These are phyloP conservation scores for Phyllotreta striolata DNA, from an alignment of 2,888 invertebrate genomes.

Conservation along the genomic window DNA sequence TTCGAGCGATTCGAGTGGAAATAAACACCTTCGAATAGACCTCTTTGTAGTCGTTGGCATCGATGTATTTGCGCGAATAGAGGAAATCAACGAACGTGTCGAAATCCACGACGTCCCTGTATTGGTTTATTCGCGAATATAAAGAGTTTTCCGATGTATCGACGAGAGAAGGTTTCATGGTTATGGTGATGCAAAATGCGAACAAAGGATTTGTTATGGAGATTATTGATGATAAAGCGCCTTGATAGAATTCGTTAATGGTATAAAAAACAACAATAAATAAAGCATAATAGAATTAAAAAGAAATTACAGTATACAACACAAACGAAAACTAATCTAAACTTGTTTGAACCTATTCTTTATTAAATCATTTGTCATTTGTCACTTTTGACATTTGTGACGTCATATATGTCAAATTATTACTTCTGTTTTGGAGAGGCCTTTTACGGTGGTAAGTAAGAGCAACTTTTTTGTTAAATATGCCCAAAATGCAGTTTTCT, in stretches of 20 bases:
- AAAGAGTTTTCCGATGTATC: constrained; percentile 32
- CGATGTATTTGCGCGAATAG: constrained; percentile 35
- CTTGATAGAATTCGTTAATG: constrained; percentile 12
- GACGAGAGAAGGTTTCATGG: not conserved
- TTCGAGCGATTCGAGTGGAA: not conserved
- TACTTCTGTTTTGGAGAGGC: too few relatives aligned
- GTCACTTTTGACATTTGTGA: not conserved
- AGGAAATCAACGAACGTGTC: constrained; percentile 43
- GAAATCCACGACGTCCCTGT: constrained; percentile 33
- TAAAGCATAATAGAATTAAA: constrained; percentile 6
- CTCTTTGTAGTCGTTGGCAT: constrained; percentile 35
- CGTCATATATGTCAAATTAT: not conserved
- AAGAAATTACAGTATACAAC: constrained; percentile 22
- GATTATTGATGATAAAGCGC: too few relatives aligned
- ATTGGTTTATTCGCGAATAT: constrained; percentile 39
- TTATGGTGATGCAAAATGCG: constrained; percentile 3
- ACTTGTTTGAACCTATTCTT: constrained; percentile 21
- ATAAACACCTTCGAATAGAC: constrained; percentile 32
- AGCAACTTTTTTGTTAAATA: too few relatives aligned
- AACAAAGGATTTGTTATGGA: not conserved
- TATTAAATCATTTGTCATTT: constrained; percentile 16
- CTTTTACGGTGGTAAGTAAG: too few relatives aligned
- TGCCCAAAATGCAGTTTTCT: too few relatives aligned
- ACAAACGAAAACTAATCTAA: constrained; percentile 25
- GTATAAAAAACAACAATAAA: constrained; percentile 10